Evolutionary conservation across 2,888 invertebrate genomes (phyloP), one percentile per base, ranked within the genome.

Genomic region (Tuberolachnus salignus): DNA sequence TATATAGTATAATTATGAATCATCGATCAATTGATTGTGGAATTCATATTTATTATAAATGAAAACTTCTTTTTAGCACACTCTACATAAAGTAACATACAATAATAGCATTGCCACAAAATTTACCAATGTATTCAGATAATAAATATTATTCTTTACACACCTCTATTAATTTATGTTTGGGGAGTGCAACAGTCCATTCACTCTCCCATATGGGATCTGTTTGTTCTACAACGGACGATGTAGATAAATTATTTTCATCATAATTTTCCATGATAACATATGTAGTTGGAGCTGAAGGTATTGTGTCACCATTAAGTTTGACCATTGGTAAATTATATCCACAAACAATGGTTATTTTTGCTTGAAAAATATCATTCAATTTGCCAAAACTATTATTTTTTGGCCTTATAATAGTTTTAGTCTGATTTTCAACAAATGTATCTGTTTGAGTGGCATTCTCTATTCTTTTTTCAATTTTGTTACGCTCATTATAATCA

Each of bases 201-300:
- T 57, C 21, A 59, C 69, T 49, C 13, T 78, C 59, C 78, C 78
- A 78, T 23, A 59, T 21, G 14, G 78, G 78, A 69, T 78, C 69
- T 59, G 21, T 69, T 49, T 57, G 14, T 59, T 78, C 19, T 3
- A 78, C 59, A 61, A 69, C 59, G 3, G 57, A 59, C 16, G 78
- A 59, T 16, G 78, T 78, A 0, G 42, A 46, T 34, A 78, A 78
- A 69, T 1, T 13, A 21, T 3, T 67, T 34, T 13, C 61, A 13
- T 2, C 3, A 11, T 26, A 21, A 42, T 42, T 21, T 59, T 78
- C 42, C 59, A 78, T 57, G 9, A 59, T 67, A 34, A 78, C n/a
- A 57, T 69, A 78, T 21, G 78, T 69, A 42, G 78, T 78, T 4
- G 78, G 78, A 49, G 67, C 67, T 42, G 67, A 26, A 59, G 49